Conservation (phyloP, 2,113 vertebrate genomes). For the Triplophysa rosa region DNA sequence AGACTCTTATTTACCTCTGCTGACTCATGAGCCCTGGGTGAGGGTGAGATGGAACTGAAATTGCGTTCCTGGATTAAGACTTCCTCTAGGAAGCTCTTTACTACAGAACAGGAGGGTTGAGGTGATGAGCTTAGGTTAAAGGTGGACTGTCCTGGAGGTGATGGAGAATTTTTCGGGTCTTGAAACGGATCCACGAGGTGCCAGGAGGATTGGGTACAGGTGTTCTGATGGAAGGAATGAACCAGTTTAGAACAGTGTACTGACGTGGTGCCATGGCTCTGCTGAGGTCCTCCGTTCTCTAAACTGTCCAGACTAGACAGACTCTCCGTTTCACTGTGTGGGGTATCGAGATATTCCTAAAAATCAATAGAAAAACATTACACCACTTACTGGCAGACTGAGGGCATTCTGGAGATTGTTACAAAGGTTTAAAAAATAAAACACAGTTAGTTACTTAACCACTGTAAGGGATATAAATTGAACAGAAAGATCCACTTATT, state of each 20-base stretch:
- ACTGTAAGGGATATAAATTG: not conserved
- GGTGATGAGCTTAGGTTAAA: conserved; percentile 41
- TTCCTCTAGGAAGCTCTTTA: conserved; percentile 63
- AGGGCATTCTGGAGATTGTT: conserved; percentile 10
- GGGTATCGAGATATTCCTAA: conserved; percentile 79
- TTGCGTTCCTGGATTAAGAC: conserved; percentile 57
- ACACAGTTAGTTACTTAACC: not conserved
- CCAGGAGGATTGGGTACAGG: conserved; percentile 48
- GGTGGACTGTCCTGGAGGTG: conserved; percentile 56
- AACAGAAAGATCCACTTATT: no score
- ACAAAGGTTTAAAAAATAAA: not conserved
- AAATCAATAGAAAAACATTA: conserved; percentile 57
- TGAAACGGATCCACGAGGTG: conserved; percentile 58
- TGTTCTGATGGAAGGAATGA: conserved; percentile 24
- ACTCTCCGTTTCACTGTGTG: conserved; percentile 78
- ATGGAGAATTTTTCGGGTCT: conserved; percentile 55
- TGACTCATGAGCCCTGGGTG: conserved; percentile 59
- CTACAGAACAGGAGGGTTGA: conserved; percentile 62
- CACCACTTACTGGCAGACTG: not conserved
- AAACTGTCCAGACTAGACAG: conserved; percentile 88
- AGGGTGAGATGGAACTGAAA: conserved; percentile 47
- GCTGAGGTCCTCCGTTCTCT: conserved; percentile 75
- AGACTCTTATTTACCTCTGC: conserved; percentile 52
- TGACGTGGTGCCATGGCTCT: conserved; percentile 53
- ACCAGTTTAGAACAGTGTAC: conserved; percentile 33